Conservation (phyloP, 2,888 invertebrate genomes). For the Malthinus flaveolus region DNA sequence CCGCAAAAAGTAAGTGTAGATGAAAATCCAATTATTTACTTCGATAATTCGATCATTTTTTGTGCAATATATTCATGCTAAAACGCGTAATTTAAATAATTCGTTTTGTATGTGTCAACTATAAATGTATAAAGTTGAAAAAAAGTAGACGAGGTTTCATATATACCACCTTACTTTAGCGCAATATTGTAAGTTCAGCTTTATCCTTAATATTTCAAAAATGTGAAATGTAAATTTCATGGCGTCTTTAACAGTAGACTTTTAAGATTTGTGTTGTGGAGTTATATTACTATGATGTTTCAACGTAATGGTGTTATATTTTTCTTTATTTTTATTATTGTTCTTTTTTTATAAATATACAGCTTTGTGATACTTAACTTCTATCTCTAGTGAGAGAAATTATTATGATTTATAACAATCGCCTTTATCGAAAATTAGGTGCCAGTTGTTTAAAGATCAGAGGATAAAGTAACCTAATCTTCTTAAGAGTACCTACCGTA, state of each 20-base stretch:
- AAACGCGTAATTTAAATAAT: neutral
- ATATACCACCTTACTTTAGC: neutral
- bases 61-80: neutral
- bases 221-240: constrained; percentile 1
- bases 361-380: no score
- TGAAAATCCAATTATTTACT: neutral
- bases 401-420: no score
- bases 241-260: neutral
- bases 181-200: neutral
- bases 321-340: no score
- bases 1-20: neutral
- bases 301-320: no score
- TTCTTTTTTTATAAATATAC: no score
- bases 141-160: neutral
- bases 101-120: neutral
- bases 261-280: no score
- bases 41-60: neutral
- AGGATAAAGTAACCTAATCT: no score
- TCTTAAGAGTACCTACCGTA: no score
- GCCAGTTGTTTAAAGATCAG: no score
- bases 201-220: constrained; percentile 2
- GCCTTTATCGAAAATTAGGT: no score
- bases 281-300: no score
- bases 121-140: neutral
- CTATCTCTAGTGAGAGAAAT: no score